Evolutionary conservation across 1,140 invertebrate genomes (phyloP).

Genomic region (Maconellicoccus hirsutus): DNA sequence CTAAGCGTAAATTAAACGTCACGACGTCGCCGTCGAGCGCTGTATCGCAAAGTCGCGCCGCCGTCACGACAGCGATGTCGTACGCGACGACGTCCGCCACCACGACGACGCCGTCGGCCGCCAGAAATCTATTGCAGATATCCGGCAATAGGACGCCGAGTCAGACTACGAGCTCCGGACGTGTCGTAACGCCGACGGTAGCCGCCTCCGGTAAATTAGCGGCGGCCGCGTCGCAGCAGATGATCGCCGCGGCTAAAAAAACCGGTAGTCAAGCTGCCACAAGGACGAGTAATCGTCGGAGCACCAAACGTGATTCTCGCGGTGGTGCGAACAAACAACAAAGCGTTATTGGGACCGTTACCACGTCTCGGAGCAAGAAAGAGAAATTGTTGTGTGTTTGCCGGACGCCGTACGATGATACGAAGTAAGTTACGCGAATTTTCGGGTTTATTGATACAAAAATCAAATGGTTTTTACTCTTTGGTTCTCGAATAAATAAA

Average conservation of each 20-base stretch:
- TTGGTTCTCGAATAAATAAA: no score
- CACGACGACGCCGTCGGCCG: not conserved
- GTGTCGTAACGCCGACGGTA: not conserved
- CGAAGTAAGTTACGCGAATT: constrained; percentile 48
- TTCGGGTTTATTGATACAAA: not conserved
- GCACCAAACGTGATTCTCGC: not conserved
- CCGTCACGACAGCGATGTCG: not conserved
- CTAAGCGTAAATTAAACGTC: not conserved
- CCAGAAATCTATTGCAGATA: not conserved
- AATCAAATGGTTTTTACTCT: no score
- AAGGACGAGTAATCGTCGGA: not conserved
- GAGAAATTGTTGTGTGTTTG: constrained; percentile 88
- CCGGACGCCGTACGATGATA: constrained; percentile 87
- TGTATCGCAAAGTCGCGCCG: not conserved
- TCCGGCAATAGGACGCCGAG: not conserved
- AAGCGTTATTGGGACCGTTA: constrained; percentile 30
- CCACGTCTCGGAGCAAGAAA: constrained; percentile 45
- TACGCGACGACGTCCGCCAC: not conserved
- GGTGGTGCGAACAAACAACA: not conserved
- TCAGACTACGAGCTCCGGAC: not conserved
- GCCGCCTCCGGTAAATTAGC: constrained; percentile 27
- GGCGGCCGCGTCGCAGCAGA: constrained; percentile 23
- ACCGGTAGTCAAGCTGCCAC: constrained; percentile 26
- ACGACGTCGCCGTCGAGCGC: not conserved
- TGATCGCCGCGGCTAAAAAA: constrained; percentile 30